These are phyloP conservation scores for Plebejus melissa DNA, from an alignment of 2,888 invertebrate genomes.

Conservation along the genomic window DNA sequence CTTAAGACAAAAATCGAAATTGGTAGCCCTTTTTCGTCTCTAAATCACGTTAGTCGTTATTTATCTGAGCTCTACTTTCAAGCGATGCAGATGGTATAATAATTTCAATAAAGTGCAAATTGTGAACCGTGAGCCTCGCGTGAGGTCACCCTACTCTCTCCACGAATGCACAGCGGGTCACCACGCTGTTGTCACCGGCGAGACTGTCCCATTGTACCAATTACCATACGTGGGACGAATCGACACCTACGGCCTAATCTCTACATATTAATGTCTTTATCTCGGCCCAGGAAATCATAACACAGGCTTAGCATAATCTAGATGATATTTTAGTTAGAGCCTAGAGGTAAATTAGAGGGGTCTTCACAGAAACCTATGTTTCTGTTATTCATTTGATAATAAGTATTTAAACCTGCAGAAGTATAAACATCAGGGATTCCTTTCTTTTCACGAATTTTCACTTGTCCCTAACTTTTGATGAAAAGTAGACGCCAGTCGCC, in stretches of 20 bases:
- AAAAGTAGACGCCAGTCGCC: too few relatives aligned
- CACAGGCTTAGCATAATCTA: not conserved
- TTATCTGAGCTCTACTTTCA: too few relatives aligned
- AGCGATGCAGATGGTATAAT: too few relatives aligned
- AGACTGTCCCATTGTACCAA: conserved; percentile 46
- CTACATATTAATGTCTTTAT: conserved; percentile 8
- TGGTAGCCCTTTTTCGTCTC: too few relatives aligned
- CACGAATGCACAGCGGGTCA: conserved; percentile 45
- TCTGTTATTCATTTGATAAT: too few relatives aligned
- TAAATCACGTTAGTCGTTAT: too few relatives aligned
- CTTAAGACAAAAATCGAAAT: too few relatives aligned
- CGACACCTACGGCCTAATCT: conserved; percentile 38
- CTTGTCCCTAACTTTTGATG: too few relatives aligned
- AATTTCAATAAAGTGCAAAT: too few relatives aligned
- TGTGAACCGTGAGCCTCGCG: not conserved
- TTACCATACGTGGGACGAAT: conserved; percentile 55
- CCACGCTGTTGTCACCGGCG: conserved; percentile 39
- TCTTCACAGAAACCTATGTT: not conserved
- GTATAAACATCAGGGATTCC: too few relatives aligned
- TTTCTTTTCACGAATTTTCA: too few relatives aligned
- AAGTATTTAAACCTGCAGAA: too few relatives aligned
- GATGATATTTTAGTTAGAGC: not conserved
- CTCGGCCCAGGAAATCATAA: not conserved
- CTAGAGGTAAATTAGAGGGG: not conserved
- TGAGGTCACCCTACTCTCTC: conserved; percentile 18